A percentile compares a stretch with the other conserved stretches of the same genome.
These are phyloP conservation scores for Drosophila meridionalis DNA, from an alignment of 2,888 invertebrate species.

Conservation along the genomic window DNA sequence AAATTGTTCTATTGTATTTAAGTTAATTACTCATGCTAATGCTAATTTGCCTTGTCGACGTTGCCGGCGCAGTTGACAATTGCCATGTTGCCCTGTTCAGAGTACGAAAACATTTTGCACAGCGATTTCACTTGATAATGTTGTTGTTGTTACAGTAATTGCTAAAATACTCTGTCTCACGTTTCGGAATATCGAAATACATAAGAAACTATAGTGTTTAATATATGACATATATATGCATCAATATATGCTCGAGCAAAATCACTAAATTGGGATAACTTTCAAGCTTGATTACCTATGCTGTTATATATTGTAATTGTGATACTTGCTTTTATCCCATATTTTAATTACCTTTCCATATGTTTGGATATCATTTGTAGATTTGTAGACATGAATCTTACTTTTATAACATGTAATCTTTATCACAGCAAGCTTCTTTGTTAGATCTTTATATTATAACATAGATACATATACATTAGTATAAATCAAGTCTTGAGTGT, in stretches of 20 bases:
- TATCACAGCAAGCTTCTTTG: too few species aligned
- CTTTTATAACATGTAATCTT: too few species aligned
- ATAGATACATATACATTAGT: too few species aligned
- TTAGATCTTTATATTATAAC: too few species aligned
- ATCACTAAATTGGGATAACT: neutral
- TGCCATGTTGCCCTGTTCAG: constrained; percentile 42
- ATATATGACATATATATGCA: neutral
- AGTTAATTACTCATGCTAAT: constrained; percentile 80
- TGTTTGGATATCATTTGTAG: neutral
- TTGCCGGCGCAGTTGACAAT: constrained; percentile 55
- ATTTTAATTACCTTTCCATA: neutral
- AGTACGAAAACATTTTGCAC: constrained; percentile 15
- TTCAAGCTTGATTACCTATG: neutral
- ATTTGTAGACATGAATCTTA: too few species aligned
- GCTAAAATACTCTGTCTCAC: constrained; percentile 1
- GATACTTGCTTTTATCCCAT: too few species aligned
- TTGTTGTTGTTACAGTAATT: constrained; percentile 27
- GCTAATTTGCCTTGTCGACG: constrained; percentile 65
- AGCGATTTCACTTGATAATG: constrained; percentile 21
- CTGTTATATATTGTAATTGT: neutral
- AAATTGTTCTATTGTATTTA: constrained; percentile 80
- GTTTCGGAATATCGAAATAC: neutral
- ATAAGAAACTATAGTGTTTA: neutral
- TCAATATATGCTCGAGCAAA: neutral
- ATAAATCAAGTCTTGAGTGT: too few species aligned